A percentile compares a stretch with the other conserved stretches of the same genome.
Conservation (phyloP, 1,140 invertebrate genomes). For the Asbolus verrucosus region DNA sequence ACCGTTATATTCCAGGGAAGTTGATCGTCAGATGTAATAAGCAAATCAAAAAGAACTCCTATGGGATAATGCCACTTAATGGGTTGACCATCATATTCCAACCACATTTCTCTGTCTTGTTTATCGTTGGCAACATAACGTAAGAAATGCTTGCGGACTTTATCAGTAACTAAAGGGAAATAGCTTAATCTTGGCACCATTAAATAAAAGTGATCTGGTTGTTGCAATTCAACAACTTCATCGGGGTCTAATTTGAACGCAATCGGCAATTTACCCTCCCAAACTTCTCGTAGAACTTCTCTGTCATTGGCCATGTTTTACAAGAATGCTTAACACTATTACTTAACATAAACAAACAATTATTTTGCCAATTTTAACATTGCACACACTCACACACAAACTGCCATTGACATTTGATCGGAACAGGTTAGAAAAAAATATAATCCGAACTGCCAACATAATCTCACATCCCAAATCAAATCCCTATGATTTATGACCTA, state of each 20-base stretch:
- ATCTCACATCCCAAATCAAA: too few species aligned
- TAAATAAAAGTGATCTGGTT: slow-evolving; percentile 92
- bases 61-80: slow-evolving; percentile 98
- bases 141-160: slow-evolving; percentile 88
- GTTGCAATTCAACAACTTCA: slow-evolving; percentile 88
- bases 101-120: slow-evolving; percentile 92
- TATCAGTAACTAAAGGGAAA: slow-evolving; percentile 95
- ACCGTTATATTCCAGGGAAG: slow-evolving; percentile 95
- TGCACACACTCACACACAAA: neutral
- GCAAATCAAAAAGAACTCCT: slow-evolving; percentile 92
- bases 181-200: slow-evolving; percentile 96
- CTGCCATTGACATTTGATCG: too few species aligned
- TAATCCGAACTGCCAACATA: too few species aligned
- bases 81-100: slow-evolving; percentile 92
- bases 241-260: slow-evolving; percentile 90
- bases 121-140: slow-evolving; percentile 85
- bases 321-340: neutral
- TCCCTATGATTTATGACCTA: neutral
- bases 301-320: slow-evolving; percentile 87
- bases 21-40: slow-evolving; percentile 74
- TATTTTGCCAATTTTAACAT: neutral
- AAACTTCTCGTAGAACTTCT: slow-evolving; percentile 93
- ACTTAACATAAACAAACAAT: neutral
- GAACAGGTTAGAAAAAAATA: too few species aligned
- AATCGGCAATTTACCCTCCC: slow-evolving; percentile 94